Base-by-base conservation (phyloP, 2,113 vertebrate species). In the Semnornis frantzii region DNA sequence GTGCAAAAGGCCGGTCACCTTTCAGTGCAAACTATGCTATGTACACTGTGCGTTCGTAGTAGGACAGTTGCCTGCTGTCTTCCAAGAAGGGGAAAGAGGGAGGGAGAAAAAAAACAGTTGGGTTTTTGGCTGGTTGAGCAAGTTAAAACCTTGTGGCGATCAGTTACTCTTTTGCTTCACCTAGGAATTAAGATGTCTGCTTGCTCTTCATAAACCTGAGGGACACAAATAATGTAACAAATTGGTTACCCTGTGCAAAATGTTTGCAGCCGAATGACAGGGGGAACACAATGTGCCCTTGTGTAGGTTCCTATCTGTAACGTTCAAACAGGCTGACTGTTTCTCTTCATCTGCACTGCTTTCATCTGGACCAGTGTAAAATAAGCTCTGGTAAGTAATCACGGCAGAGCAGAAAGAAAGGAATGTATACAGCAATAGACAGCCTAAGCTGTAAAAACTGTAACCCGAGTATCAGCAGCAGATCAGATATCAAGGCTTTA, bases 371-470 rank as follows among this genome's bases (percentile, higher is more conserved):
- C 98, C 98, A 97, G 96, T 98, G 98, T 99, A 99, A 99, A 99
- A 98, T 98, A 99, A 99, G 98, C 98, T 97, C 94, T 96, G 97
- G 98, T 98, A 98, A 99, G 98, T 99, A 99, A 99, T 99, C 98
- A 98, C 98, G 97, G 97, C 98, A 97, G 97, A 97, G 98, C 98
- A 98, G 97, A 98, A 98, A 99, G 98, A 99, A 98, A 99, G 99
- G 99, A 99, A 99, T 99, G 99, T 99, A 99, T 98, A 99, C 98
- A 99, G 98, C 98, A 98, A 98, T 97, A 98, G 98, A 97, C 98
- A 98, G 98, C 98, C 98, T 98, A 98, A 99, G 99, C 99, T 99
- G 99, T 99, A 99, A 99, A 99, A 99, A 99, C 98, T 98, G 99
- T 98, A 99, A 99, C 98, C 97, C 89, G 98, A 99, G 98, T 95